These are phyloP conservation scores for Chrysotoxum bicinctum DNA, from an alignment of 2,888 invertebrate species.

Conservation along the genomic window DNA sequence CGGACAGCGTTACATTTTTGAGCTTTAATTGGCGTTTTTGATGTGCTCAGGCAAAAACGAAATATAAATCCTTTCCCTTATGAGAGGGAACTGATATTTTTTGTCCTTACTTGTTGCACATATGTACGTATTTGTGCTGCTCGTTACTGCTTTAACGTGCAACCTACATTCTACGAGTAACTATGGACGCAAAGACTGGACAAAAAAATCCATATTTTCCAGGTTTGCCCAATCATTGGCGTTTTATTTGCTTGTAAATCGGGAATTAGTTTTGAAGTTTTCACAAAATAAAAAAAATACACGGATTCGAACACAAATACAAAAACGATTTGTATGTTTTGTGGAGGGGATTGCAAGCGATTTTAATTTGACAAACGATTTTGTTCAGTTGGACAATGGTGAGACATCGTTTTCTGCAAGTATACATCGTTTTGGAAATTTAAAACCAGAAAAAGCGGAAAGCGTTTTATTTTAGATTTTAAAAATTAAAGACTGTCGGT, in stretches of 20 bases:
- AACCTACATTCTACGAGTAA: too few species aligned
- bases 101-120: neutral
- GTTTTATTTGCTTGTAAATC: constrained; percentile 13
- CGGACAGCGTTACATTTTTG: constrained; percentile 32
- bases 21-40: constrained; percentile 53
- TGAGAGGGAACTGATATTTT: neutral
- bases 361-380: neutral
- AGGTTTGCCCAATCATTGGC: constrained; percentile 12
- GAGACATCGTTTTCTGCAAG: neutral
- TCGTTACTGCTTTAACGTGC: neutral
- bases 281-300: constrained; percentile 12
- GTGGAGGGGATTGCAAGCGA: neutral
- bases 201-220: neutral
- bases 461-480: neutral
- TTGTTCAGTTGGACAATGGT: neutral
- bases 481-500: too few species aligned
- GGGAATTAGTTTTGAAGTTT: constrained; percentile 4
- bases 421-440: neutral
- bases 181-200: neutral
- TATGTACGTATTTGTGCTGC: neutral
- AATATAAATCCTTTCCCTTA: neutral
- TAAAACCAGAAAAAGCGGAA: neutral
- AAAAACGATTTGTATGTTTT: neutral
- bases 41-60: neutral
- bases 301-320: neutral